Base-by-base conservation (phyloP, 2,113 vertebrate species). In the Microtus oregoni region DNA sequence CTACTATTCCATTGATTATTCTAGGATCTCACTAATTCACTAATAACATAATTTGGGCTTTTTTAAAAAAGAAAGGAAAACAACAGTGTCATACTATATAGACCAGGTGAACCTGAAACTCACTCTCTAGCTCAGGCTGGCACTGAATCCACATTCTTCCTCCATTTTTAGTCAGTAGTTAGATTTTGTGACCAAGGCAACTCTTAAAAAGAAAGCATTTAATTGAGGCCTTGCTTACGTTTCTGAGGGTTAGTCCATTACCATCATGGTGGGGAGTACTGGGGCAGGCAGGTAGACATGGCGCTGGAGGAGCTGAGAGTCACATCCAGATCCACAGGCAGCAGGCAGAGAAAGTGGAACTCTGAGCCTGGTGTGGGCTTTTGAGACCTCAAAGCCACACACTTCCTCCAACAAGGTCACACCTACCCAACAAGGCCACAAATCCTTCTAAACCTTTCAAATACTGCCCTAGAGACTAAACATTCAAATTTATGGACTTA, bases 1-100 rank as follows among this genome's bases (percentile, higher is more conserved):
- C 75, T 87, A 52, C 30, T 61, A 50, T n/a, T 86, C 50, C 26
- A 86, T 1, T n/a, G 47, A 63, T 17, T 89, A 3, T 82, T 87
- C 41, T 86, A 97, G 47, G 91, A 92, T 58, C 55, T 96, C 86
- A 90, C 3, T 47, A 55, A 76, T 79, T 90, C 89, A 41, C 63
- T 68, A 86, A 90, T 5, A 32, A 81, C n/a, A 67, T 75, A 88
- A 35, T 5, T 85, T 81, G 78, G 32, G 24, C 65, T 91, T 11
- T n/a, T 44, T 44, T 7, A 79, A 4, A 79, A 26, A 38, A 58
- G 32, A 41, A 61, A 61, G 61, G 55, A 28, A 83, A 41, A 41
- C 32, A 55, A 17, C 10, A 41, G 7, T 24, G 41, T 63, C n/a
- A 38, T 38, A 14, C 35, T 63, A 61, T 63, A 15, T 41, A 63